Evolutionary conservation across 53 echinoderm and acorn worm genomes (phyloP).

Genomic region (Pentamera pediparva): DNA sequence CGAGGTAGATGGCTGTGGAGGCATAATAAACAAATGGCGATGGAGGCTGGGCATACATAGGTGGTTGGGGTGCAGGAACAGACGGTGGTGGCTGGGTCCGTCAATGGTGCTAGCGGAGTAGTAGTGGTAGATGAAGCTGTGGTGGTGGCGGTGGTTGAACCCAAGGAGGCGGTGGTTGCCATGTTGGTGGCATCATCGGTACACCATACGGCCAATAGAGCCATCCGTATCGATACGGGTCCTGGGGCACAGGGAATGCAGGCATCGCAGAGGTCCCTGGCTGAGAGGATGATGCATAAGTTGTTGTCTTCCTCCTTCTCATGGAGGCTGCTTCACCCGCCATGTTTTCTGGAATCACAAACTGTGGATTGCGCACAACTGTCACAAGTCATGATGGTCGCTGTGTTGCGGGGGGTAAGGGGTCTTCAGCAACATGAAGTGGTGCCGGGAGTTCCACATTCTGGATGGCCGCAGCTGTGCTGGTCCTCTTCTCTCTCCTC

Average conservation of each 20-base stretch:
- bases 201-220: not conserved
- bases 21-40: not conserved
- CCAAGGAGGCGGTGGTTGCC: not conserved
- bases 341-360: constrained; percentile 22
- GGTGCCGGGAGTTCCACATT: not conserved
- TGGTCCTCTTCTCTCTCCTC: constrained; percentile 8
- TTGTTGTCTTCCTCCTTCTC: not conserved
- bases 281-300: not conserved
- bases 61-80: not conserved
- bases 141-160: constrained; percentile 2
- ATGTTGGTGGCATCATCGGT: not conserved
- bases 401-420: not conserved
- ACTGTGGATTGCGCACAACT: constrained; percentile 14
- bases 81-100: not conserved
- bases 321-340: constrained; percentile 4
- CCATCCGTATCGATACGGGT: constrained; percentile 15
- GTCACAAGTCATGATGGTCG: constrained; percentile 8
- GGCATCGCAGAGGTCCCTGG: not conserved
- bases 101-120: no score
- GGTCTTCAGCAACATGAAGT: not conserved
- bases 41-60: no score
- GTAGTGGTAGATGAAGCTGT: no score
- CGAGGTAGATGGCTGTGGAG: not conserved
- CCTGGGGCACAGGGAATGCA: not conserved
- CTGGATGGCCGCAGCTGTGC: constrained; percentile 9